phyloP scores from a whole-genome alignment of 2,113 vertebrate genomes.

The Leucoraja erinaceus region DNA sequence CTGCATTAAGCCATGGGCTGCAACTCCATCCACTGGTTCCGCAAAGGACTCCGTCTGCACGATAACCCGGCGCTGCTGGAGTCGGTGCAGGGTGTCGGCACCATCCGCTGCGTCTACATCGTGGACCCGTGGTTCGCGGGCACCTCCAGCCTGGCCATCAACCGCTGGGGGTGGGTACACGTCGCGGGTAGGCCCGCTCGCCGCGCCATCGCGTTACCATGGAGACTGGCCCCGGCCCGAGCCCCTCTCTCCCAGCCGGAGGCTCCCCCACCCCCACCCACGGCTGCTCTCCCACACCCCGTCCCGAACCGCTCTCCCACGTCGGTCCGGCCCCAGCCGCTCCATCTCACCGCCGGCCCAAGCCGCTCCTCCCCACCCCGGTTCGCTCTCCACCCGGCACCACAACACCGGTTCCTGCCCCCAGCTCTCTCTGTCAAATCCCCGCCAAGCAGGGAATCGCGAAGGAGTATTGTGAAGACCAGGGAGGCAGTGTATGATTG shows the following conservation, averaged over 20 bases:
- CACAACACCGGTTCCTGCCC: no score
- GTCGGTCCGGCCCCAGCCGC: no score
- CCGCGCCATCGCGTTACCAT: background rate
- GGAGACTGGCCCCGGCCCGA: background rate
- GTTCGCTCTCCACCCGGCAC: no score
- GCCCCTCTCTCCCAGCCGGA: background rate
- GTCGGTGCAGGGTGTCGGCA: slow-evolving; percentile 80
- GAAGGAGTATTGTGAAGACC: no score
- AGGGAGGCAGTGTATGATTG: no score
- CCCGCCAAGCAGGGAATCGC: no score
- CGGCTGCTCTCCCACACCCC: background rate
- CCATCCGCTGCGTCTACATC: slow-evolving; percentile 90
- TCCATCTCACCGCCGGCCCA: no score
- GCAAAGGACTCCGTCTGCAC: slow-evolving; percentile 94
- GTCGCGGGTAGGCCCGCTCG: background rate
- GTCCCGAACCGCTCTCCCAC: no score
- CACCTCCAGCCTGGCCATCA: slow-evolving; percentile 96
- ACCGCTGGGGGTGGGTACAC: slow-evolving; percentile 84
- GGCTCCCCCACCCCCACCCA: background rate
- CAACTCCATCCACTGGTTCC: slow-evolving; percentile 96
- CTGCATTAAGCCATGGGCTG: slow-evolving; percentile 66
- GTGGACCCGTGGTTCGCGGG: slow-evolving; percentile 96
- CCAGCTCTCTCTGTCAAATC: no score
- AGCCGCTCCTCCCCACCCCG: no score
- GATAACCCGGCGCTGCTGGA: slow-evolving; percentile 89